Evolutionary conservation across 92 coral and sea anemone species (phyloP).

Genomic region (Porites divaricata): DNA sequence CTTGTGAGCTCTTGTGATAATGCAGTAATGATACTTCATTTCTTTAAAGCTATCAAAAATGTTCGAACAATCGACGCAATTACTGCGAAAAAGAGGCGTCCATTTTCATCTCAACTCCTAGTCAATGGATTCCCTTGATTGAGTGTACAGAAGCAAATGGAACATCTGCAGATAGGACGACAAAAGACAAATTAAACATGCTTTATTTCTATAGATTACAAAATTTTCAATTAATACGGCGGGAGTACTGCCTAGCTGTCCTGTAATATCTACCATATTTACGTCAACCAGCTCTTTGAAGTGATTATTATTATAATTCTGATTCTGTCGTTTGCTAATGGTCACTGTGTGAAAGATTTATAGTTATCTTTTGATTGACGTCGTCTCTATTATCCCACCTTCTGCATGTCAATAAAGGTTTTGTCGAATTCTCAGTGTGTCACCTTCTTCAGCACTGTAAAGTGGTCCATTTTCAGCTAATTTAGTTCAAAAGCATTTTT

Average conservation of each 20-base stretch:
- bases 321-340: not conserved
- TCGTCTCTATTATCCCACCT: not conserved
- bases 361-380: not conserved
- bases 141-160: slow-evolving; percentile 21
- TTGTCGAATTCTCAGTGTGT: slow-evolving; percentile 2
- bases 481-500: too few species aligned
- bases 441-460: not conserved
- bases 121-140: not conserved
- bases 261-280: too few species aligned
- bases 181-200: not conserved
- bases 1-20: too few species aligned
- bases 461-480: not conserved
- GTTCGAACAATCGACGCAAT: not conserved
- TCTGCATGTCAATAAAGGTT: not conserved
- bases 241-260: not conserved
- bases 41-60: not conserved
- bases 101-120: not conserved
- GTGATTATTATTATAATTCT: not conserved
- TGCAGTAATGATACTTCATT: not conserved
- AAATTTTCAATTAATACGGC: not conserved
- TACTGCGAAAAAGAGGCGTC: not conserved
- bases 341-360: not conserved
- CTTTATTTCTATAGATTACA: not conserved
- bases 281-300: not conserved
- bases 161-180: not conserved